These are phyloP conservation scores for Mastomys natalensis DNA, from an alignment of 2,113 vertebrate species.

Conservation along the genomic window DNA sequence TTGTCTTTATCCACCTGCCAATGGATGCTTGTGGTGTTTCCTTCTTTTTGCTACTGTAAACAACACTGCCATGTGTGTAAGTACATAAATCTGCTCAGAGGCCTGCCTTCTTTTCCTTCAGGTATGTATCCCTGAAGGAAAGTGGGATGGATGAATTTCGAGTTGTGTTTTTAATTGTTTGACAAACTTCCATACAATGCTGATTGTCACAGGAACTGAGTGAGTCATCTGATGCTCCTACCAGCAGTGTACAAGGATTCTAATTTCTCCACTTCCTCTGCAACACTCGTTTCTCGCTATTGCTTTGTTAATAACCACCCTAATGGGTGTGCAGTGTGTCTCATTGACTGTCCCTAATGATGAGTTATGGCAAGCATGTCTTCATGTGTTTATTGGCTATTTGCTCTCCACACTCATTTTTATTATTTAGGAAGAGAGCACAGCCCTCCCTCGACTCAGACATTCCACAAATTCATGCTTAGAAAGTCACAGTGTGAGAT, in stretches of 20 bases:
- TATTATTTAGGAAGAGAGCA: constrained; percentile 5
- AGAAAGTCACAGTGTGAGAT: background rate
- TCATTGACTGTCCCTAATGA: constrained; percentile 14
- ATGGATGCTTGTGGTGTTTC: background rate
- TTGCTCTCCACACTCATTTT: constrained; percentile 3
- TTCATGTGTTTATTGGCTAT: background rate
- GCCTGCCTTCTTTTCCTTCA: background rate
- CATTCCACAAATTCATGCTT: background rate
- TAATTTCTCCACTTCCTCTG: background rate
- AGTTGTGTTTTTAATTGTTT: background rate
- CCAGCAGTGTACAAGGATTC: background rate
- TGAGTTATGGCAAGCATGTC: background rate
- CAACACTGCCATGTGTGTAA: background rate
- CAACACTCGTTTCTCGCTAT: background rate
- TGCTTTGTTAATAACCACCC: background rate
- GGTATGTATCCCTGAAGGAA: background rate
- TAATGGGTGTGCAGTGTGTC: background rate
- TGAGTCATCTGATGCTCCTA: background rate
- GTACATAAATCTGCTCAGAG: background rate
- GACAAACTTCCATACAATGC: background rate
- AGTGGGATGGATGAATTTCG: background rate
- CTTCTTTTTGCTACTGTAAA: background rate
- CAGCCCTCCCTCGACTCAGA: background rate
- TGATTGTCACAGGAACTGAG: background rate
- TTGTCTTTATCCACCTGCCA: background rate